Base-by-base conservation (phyloP, 2,797 vertebrate species). In the Euphonia xanthogaster region DNA sequence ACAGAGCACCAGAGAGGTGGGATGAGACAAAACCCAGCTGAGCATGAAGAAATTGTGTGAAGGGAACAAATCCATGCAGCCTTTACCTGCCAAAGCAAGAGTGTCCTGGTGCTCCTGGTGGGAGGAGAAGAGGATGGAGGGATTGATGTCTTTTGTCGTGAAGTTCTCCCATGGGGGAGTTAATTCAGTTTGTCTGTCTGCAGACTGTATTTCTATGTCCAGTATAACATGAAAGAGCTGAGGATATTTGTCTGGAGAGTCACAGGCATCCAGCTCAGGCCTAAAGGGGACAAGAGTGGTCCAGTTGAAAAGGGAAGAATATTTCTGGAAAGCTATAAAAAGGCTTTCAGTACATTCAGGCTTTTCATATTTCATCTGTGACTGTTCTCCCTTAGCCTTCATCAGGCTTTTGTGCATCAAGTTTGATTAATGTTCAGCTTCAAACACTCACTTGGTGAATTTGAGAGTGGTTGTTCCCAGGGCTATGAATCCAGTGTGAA, bases 91-190 rank as follows among this genome's bases (percentile, higher is more conserved):
- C 48, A 99, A 95, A 82, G 98, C 98, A 67, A 99, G 97, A 3
- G 99, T 98, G 5, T 99, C 99, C 97, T 99, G 99, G 67, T 99
- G 99, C 76, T 99, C 99, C 97, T 99, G 99, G 88, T 99, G 99
- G 77, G 99, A 98, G 88, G 99, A 99, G 97, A 99, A 99, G 85
- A 99, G 99, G 75, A 99, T 98, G 68, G 95, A 98, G 83, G 99
- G 99, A 86, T 95, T 99, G 95, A 99, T 98, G 92, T 99, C 99
- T 98, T 99, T 99, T 24, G 98, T 98, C 3, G 99, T 98, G 92
- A 99, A 99, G 98, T 99, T 99, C 95, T 99, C 99, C 99, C 99
- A 99, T 0, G 99, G 99, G 24, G 99, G 99, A 12, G 99, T 99
- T 94, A 99, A 97, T 96, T 99, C 99, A 9, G 99, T 98, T 91